Percentiles rank a stretch among this genome's conserved stretches.
These are phyloP conservation scores for Atrichornis clamosus DNA, from an alignment of 2,113 vertebrate species.

Conservation along the genomic window DNA sequence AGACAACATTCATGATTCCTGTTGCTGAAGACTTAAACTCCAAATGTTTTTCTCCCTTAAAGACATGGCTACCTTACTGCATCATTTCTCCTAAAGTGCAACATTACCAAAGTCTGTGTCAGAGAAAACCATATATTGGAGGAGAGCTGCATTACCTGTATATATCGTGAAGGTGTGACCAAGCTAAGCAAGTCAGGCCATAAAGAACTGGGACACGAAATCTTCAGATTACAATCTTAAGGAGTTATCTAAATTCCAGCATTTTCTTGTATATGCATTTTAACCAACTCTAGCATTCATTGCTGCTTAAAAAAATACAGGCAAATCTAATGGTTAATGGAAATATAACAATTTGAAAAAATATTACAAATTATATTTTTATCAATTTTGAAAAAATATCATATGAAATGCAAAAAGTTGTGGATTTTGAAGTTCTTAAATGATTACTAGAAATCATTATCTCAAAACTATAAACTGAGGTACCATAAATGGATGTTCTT, in stretches of 20 bases:
- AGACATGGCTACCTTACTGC: background rate
- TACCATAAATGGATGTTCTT: background rate
- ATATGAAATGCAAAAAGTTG: background rate
- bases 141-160: background rate
- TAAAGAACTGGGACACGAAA: background rate
- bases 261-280: background rate
- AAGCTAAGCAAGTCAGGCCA: background rate
- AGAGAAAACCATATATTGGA: fast-evolving
- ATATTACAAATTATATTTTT: background rate
- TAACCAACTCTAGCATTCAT: background rate
- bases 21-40: background rate
- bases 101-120: background rate
- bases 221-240: background rate
- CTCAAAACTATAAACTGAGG: background rate
- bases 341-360: background rate
- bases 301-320: background rate
- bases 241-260: background rate
- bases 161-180: background rate
- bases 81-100: background rate
- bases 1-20: background rate
- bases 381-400: background rate
- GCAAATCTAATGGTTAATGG: background rate
- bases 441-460: background rate
- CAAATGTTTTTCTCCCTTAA: background rate
- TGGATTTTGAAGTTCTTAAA: background rate